Conservation (phyloP, 2,113 vertebrate species). For the Scomber colias region DNA sequence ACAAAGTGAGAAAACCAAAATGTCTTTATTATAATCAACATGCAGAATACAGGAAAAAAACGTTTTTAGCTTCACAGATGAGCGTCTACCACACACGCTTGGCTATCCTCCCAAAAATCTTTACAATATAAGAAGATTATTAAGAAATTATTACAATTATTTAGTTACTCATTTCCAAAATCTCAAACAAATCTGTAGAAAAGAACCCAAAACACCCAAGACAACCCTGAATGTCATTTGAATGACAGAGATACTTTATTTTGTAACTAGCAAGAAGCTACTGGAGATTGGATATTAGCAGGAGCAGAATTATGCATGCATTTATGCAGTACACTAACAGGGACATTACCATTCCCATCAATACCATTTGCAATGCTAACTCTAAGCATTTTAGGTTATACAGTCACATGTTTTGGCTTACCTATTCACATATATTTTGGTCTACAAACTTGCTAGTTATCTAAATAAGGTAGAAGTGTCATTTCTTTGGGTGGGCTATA, state of each 20-base stretch:
- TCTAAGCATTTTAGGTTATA: conserved; percentile 45
- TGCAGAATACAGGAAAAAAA: conserved; percentile 81
- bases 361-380: conserved; percentile 84
- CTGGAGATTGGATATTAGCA: conserved; percentile 65
- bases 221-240: conserved; percentile 66
- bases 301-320: conserved; percentile 76
- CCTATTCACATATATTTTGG: conserved; percentile 40
- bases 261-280: conserved; percentile 79
- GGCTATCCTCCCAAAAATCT: conserved; percentile 88
- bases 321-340: conserved; percentile 71
- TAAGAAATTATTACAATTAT: conserved; percentile 94
- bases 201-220: conserved; percentile 88
- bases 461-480: conserved; percentile 81
- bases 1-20: conserved; percentile 71
- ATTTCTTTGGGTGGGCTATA: conserved; percentile 69
- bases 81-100: conserved; percentile 76
- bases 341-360: conserved; percentile 59
- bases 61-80: conserved; percentile 86
- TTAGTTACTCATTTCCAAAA: conserved; percentile 85
- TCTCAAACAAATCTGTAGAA: conserved; percentile 95
- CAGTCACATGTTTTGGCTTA: conserved; percentile 49
- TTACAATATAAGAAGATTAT: conserved; percentile 88
- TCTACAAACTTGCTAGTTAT: conserved; percentile 79
- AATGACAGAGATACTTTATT: conserved; percentile 84
- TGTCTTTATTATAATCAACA: conserved; percentile 81